Conservation (phyloP, 1,140 invertebrate genomes). For the Drosophila rufa region DNA sequence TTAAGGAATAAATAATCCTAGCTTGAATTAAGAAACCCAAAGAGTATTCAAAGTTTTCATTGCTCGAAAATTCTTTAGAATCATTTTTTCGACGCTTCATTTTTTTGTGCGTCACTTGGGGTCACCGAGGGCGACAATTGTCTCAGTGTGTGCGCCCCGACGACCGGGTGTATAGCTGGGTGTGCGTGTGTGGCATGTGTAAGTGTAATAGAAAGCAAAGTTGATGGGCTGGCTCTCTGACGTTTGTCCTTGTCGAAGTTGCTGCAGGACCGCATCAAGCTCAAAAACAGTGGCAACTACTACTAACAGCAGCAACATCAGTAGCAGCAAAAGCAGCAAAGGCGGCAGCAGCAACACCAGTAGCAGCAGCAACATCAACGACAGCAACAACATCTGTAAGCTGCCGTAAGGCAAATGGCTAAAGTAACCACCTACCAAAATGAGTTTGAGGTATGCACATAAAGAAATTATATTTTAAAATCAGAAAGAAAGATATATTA, state of each 20-base stretch:
- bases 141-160: slow-evolving; percentile 24
- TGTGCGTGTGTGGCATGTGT: slow-evolving; percentile 66
- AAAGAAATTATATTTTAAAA: slow-evolving; percentile 1
- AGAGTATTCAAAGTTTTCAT: not conserved
- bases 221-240: slow-evolving; percentile 65
- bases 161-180: slow-evolving; percentile 14
- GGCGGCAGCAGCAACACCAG: slow-evolving; percentile 25
- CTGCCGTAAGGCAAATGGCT: slow-evolving; percentile 76
- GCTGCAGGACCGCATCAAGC: slow-evolving; percentile 62
- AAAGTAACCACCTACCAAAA: slow-evolving; percentile 77
- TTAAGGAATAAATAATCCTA: too few relatives aligned
- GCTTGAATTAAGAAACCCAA: not conserved
- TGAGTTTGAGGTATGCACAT: slow-evolving; percentile 66
- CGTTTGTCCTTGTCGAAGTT: slow-evolving; percentile 53
- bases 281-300: slow-evolving; percentile 41
- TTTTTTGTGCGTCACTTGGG: slow-evolving; percentile 59
- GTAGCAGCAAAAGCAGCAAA: slow-evolving; percentile 10
- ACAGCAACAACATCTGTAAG: slow-evolving; percentile 40
- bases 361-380: slow-evolving; percentile 27
- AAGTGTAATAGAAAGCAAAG: slow-evolving; percentile 81
- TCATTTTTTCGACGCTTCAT: slow-evolving; percentile 35
- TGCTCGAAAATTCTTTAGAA: not conserved
- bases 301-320: slow-evolving; percentile 19
- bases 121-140: slow-evolving; percentile 79
- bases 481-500: too few relatives aligned